Evolutionary conservation across 2,113 vertebrate species (phyloP), one percentile per base, ranked within the genome.

Genomic region (Scytalopus superciliaris): DNA sequence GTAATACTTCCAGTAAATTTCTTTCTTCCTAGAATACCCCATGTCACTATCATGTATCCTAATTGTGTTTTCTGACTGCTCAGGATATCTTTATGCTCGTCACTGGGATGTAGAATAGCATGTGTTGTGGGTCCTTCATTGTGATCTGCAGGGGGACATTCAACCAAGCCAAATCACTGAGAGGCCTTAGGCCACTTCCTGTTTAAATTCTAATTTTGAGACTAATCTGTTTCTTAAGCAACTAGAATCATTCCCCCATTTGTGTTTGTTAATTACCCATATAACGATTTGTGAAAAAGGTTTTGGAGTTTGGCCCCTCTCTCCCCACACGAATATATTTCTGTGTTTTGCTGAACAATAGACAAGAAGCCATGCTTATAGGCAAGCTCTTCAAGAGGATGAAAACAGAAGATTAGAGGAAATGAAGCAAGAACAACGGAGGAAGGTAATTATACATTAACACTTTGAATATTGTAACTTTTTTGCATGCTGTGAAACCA

Each of bases 401-500:
- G 98, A 98, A 95, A 96, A 95, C 55, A 56, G 45, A 62, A 96
- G 50, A 82, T 90, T 98, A 66, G 96, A 97, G 74, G 91, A 97
- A 91, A 98, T 96, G 96, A 98, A 98, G 90, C 96, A 97, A 52
- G 94, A 97, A 64, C 98, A 98, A 79, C 75, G 27, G 42, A 97
- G 31, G 64, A 98, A 98, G 98, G 98, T 98, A 97, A 96, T 94
- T 92, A 86, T 92, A 92, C 79, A 62, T 91, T 69, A 93, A 66
- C 27, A 74, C 47, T 92, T 94, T 93, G 57, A 80, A 84, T 94
- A 88, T 84, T 94, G 88, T 86, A 72, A 77, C 60, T 88, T 89
- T 92, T 96, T 77, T 94, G 63, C 93, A 84, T 96, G 88, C 92
- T 95, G 92, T 90, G 94, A 90, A 96, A 95, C 64, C 79, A 84